Conservation (phyloP, 2,113 vertebrate species). For the Pseudorasbora parva region DNA sequence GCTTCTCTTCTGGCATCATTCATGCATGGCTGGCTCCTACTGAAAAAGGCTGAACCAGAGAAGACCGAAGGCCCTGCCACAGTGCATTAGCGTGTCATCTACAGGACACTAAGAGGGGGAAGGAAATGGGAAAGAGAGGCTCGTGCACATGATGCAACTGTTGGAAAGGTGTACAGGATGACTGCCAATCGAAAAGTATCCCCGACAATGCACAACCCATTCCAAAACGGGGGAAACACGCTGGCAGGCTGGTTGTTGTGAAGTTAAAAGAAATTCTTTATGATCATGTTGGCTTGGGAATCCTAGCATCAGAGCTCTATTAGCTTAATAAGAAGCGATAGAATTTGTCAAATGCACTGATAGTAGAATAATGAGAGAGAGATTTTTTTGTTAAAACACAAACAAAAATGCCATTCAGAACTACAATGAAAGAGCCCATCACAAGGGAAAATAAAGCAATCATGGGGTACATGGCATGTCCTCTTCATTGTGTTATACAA, state of each 20-base stretch:
- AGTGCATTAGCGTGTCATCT: conserved; percentile 61
- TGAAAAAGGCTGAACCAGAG: conserved; percentile 53
- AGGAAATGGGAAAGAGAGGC: conserved; percentile 44
- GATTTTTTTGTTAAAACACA: neutral
- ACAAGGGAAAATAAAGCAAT: neutral
- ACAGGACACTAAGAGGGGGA: conserved; percentile 39
- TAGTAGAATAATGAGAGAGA: conserved; percentile 18
- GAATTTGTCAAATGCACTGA: conserved; percentile 43
- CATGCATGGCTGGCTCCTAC: conserved; percentile 49
- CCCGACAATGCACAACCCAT: neutral
- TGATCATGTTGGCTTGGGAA: conserved; percentile 58
- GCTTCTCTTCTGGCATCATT: conserved; percentile 45
- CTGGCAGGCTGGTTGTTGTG: conserved; percentile 27
- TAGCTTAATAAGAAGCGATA: conserved; percentile 53
- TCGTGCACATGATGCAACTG: neutral
- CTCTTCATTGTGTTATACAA: neutral
- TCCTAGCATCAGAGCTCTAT: conserved; percentile 50
- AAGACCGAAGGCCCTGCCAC: conserved; percentile 58
- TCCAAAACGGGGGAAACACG: conserved; percentile 42
- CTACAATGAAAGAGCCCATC: neutral
- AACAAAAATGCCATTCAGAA: neutral
- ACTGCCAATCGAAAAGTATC: conserved; percentile 61
- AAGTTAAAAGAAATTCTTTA: conserved; percentile 59
- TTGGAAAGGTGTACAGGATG: conserved; percentile 51
- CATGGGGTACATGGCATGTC: neutral